These are phyloP conservation scores for Callosobruchus maculatus DNA, from an alignment of 2,888 invertebrate species.

Conservation along the genomic window DNA sequence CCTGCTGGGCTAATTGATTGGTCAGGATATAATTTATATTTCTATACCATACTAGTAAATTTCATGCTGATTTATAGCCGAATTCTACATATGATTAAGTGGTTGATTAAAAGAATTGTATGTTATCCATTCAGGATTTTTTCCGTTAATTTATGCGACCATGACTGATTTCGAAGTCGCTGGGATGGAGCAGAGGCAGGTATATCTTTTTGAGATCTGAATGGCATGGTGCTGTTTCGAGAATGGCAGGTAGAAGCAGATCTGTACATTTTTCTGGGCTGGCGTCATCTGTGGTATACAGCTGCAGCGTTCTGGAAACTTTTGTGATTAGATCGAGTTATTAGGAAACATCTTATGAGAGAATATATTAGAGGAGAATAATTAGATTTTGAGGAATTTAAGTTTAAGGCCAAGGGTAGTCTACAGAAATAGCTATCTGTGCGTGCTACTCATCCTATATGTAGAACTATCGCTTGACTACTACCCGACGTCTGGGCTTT, in stretches of 20 bases:
- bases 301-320: background rate
- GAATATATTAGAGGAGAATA: no score
- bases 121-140: background rate
- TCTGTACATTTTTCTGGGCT: background rate
- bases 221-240: background rate
- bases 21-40: background rate
- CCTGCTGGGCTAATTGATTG: background rate
- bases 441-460: no score
- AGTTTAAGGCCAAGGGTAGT: no score
- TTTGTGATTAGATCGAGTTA: no score
- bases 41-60: background rate
- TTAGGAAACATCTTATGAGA: no score
- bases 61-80: background rate
- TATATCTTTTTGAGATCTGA: background rate
- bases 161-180: background rate
- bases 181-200: background rate
- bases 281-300: background rate
- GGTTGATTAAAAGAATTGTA: background rate
- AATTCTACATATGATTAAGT: background rate
- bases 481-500: no score
- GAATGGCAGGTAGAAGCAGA: background rate
- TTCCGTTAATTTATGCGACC: background rate
- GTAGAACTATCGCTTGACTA: no score
- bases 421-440: no score
- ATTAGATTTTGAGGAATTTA: no score